A percentile compares a stretch with the other conserved stretches of the same genome.
These are phyloP conservation scores for Percopsis transmontana DNA, from an alignment of 2,113 vertebrate species.

Conservation along the genomic window DNA sequence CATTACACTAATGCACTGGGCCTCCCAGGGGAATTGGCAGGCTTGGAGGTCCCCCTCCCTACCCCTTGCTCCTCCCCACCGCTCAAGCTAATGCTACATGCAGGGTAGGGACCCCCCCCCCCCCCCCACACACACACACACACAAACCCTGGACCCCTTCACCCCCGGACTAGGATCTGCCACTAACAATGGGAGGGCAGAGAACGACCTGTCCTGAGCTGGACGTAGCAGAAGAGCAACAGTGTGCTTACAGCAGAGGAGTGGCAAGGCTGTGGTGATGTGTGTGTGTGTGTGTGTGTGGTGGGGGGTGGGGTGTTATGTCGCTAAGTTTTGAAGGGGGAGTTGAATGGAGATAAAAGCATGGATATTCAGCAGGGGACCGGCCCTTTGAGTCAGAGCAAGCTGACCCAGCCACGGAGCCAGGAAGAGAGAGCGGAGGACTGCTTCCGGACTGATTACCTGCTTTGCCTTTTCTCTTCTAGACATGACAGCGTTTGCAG, in stretches of 20 bases:
- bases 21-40: slow-evolving; percentile 66
- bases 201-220: slow-evolving; percentile 53
- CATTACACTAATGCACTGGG: slow-evolving; percentile 78
- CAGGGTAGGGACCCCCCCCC: slow-evolving; percentile 26
- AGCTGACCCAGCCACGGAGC: slow-evolving; percentile 15
- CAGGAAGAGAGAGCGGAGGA: not conserved
- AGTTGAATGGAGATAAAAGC: slow-evolving; percentile 7
- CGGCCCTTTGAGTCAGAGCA: not conserved
- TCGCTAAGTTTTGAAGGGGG: slow-evolving; percentile 3
- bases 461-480: no score
- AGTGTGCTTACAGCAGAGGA: slow-evolving; percentile 11
- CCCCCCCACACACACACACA: not conserved
- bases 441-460: no score
- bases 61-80: slow-evolving; percentile 30
- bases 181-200: not conserved
- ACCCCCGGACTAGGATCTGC: slow-evolving; percentile 24
- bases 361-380: slow-evolving; percentile 31
- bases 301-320: not conserved
- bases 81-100: slow-evolving; percentile 26
- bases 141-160: not conserved
- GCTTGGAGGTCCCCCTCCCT: slow-evolving; percentile 42
- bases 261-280: not conserved
- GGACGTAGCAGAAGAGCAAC: slow-evolving; percentile 37
- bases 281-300: not conserved
- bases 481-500: no score